phyloP scores from a whole-genome alignment of 2,888 invertebrate species.

The Megaustenia siamemsis region DNA sequence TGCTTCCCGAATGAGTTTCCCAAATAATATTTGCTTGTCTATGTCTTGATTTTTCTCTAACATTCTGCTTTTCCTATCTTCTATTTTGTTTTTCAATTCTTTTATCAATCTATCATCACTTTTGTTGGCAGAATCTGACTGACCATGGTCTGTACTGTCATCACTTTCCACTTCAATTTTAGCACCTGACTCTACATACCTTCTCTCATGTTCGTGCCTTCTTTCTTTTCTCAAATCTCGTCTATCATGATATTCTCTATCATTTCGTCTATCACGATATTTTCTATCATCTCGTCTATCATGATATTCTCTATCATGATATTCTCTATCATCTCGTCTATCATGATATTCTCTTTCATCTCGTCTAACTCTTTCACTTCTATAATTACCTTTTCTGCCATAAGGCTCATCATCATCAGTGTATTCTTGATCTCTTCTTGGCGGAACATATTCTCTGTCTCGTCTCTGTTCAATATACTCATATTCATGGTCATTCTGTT shows the following conservation, averaged over 20 bases:
- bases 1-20: not conserved
- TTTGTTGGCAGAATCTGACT: not conserved
- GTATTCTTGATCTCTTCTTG: not conserved
- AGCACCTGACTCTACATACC: not conserved
- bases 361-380: not conserved
- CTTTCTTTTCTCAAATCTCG: not conserved
- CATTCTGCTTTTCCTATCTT: slow-evolving; percentile 15
- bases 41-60: not conserved
- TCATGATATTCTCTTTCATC: not conserved
- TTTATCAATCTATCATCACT: not conserved
- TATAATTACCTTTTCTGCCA: not conserved
- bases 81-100: slow-evolving; percentile 29
- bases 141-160: not conserved
- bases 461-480: not conserved
- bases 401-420: not conserved
- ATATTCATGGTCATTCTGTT: not conserved
- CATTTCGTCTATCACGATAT: not conserved
- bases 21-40: not conserved
- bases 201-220: not conserved
- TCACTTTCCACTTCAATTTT: not conserved
- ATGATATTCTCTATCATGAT: not conserved
- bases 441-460: not conserved
- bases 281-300: slow-evolving; percentile 2
- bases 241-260: not conserved
- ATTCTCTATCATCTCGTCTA: not conserved